phyloP scores from a whole-genome alignment of 2,888 invertebrate genomes.

The Patella ulyssiponensis region DNA sequence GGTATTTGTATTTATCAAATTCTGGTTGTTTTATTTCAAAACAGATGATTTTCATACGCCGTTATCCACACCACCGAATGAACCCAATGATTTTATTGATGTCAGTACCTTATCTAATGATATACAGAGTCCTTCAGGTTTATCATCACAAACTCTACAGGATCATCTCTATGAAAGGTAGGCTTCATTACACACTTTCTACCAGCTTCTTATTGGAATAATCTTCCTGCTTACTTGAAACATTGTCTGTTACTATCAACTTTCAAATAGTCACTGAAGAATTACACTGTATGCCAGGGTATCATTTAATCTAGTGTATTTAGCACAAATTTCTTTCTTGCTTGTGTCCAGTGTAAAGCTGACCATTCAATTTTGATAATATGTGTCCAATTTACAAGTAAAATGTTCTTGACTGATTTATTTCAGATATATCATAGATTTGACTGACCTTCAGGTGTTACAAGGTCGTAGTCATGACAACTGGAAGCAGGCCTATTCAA shows the following conservation, averaged over 20 bases:
- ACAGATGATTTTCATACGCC: conserved; percentile 73
- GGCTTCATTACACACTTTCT: neutral
- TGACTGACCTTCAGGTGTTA: conserved; percentile 87
- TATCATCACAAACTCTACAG: conserved; percentile 20
- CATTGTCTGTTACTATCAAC: neutral
- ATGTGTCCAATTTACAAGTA: neutral
- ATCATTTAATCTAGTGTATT: no score
- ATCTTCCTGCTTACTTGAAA: neutral
- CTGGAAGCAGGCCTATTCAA: conserved; percentile 89
- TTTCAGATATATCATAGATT: conserved; percentile 77
- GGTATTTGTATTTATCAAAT: neutral
- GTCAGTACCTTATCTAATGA: conserved; percentile 10
- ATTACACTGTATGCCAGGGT: neutral
- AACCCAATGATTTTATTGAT: conserved; percentile 39
- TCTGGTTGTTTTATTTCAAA: conserved; percentile 16
- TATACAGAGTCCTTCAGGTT: conserved; percentile 1
- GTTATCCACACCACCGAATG: conserved; percentile 71
- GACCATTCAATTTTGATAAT: no score
- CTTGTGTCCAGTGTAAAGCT: no score
- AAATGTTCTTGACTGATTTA: neutral
- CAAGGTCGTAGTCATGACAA: conserved; percentile 91
- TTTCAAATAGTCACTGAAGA: neutral
- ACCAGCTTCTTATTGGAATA: neutral
- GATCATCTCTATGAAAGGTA: conserved; percentile 28
- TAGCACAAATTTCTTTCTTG: no score